phyloP scores from a whole-genome alignment of 2,797 vertebrate genomes.

The Peromyscus eremicus region DNA sequence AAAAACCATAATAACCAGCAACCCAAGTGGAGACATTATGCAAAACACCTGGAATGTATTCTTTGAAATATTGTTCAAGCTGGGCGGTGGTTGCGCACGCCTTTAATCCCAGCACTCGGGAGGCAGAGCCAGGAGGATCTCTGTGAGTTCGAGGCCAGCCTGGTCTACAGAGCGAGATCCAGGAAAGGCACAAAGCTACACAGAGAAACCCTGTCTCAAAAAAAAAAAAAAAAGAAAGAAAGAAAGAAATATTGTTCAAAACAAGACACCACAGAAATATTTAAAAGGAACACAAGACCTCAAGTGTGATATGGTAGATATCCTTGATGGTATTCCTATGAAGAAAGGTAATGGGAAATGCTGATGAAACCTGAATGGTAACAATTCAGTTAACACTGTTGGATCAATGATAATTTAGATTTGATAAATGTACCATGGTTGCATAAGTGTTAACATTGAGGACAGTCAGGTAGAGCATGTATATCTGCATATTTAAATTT shows the following conservation, averaged over 20 bases:
- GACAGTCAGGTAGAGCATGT: not conserved
- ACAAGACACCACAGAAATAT: not conserved
- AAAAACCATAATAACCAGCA: not conserved
- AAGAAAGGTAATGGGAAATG: not conserved
- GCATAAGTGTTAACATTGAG: not conserved
- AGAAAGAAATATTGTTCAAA: not conserved
- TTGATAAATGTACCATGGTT: not conserved
- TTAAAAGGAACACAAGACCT: not conserved
- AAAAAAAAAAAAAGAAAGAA: too few species aligned
- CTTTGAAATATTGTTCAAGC: not conserved
- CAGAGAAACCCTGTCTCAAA: too few species aligned
- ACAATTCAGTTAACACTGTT: not conserved
- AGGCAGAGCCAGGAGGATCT: too few species aligned
- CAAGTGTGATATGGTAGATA: not conserved
- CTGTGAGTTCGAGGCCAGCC: too few species aligned
- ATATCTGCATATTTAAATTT: not conserved
- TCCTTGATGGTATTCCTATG: not conserved
- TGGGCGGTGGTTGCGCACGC: too few species aligned
- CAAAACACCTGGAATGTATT: not conserved
- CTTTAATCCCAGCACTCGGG: too few species aligned
- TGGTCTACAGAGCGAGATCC: too few species aligned
- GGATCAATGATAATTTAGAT: not conserved
- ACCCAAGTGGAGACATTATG: not conserved
- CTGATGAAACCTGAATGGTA: not conserved
- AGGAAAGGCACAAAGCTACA: too few species aligned